Conservation (phyloP, 2,888 invertebrate genomes). For the Agonopterix subpropinquella region DNA sequence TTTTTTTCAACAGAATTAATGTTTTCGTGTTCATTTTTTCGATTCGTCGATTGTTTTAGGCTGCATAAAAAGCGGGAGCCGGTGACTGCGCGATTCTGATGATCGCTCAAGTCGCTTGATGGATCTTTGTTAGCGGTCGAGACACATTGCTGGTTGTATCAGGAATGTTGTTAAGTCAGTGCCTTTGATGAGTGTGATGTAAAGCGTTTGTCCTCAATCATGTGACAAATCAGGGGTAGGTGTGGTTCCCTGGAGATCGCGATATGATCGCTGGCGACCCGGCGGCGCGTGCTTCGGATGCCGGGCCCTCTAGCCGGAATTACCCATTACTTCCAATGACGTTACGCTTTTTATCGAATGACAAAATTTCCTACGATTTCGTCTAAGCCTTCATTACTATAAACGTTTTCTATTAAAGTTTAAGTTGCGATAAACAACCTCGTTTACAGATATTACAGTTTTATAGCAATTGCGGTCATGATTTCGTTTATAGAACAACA, state of each 20-base stretch:
- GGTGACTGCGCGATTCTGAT: slow-evolving; percentile 54
- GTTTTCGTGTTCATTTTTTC: slow-evolving; percentile 45
- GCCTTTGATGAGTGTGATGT: slow-evolving; percentile 36
- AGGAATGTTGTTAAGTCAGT: slow-evolving; percentile 24
- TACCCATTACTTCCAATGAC: slow-evolving; percentile 70
- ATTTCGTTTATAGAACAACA: slow-evolving; percentile 6
- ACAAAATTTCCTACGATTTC: slow-evolving; percentile 46
- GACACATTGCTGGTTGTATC: slow-evolving; percentile 35
- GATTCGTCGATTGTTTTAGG: slow-evolving; percentile 60
- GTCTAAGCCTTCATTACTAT: slow-evolving; percentile 60
- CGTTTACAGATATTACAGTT: slow-evolving; percentile 40
- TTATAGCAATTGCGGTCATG: slow-evolving; percentile 28
- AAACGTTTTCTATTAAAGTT: slow-evolving; percentile 58
- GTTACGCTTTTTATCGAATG: slow-evolving; percentile 52
- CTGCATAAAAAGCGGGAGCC: slow-evolving; percentile 49
- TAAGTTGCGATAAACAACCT: slow-evolving; percentile 54
- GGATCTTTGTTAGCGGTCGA: slow-evolving; percentile 25
- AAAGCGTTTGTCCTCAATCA: slow-evolving; percentile 21
- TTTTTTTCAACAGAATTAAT: slow-evolving; percentile 63
- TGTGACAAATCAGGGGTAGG: slow-evolving; percentile 31
- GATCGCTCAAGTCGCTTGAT: slow-evolving; percentile 27
- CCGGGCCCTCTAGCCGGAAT: slow-evolving; percentile 48
- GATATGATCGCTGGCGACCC: slow-evolving; percentile 57
- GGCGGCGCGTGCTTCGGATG: slow-evolving; percentile 69
- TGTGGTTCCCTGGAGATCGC: slow-evolving; percentile 55